Conservation (phyloP, 2,797 vertebrate genomes). For the Macropodus opercularis region DNA sequence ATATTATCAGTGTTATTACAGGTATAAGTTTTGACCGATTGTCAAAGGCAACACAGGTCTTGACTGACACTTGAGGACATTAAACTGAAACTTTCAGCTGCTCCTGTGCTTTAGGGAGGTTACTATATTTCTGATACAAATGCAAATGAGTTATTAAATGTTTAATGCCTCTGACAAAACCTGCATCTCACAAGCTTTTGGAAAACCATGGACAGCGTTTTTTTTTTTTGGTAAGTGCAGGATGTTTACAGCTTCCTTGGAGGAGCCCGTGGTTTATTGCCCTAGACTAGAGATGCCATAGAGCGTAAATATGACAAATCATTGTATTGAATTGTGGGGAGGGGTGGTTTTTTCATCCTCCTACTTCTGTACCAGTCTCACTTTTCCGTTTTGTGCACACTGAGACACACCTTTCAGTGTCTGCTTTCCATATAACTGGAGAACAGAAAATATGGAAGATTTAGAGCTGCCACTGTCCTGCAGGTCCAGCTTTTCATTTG, state of each 20-base stretch:
- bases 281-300: slow-evolving; percentile 33
- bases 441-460: slow-evolving; percentile 21
- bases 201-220: slow-evolving; percentile 1
- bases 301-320: slow-evolving; percentile 58
- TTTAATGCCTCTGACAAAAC: background rate
- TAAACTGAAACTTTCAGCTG: too few relatives aligned
- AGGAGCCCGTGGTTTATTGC: slow-evolving; percentile 37
- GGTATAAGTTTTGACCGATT: too few relatives aligned
- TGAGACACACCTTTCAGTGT: slow-evolving; percentile 7
- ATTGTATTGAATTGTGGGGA: slow-evolving; percentile 23
- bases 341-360: slow-evolving; percentile 32
- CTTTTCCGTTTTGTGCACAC: background rate
- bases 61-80: too few relatives aligned
- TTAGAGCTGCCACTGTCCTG: slow-evolving; percentile 39
- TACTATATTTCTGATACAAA: slow-evolving; percentile 3
- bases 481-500: slow-evolving; percentile 51
- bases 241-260: slow-evolving; percentile 25
- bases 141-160: background rate
- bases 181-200: background rate
- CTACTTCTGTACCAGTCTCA: slow-evolving; percentile 23
- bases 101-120: background rate
- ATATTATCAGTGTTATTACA: too few relatives aligned
- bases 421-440: slow-evolving; percentile 24
- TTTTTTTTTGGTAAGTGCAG: slow-evolving; percentile 30
- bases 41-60: too few relatives aligned